phyloP scores from a whole-genome alignment of 2,113 vertebrate species.

The Pseudonaja textilis region DNA sequence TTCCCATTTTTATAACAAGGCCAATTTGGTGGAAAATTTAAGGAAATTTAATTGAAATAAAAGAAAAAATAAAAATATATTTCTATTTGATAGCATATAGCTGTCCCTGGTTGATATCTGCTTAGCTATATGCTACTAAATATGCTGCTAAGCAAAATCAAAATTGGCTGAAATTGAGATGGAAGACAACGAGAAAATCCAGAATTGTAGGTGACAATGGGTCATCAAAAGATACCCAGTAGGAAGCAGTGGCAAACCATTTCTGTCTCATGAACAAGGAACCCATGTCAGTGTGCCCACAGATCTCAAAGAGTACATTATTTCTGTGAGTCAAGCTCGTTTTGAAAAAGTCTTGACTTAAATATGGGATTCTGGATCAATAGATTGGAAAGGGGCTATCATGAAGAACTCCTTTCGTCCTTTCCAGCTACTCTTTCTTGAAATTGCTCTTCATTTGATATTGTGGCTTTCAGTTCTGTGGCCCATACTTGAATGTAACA shows the following conservation, averaged over 20 bases:
- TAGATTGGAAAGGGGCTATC: neutral
- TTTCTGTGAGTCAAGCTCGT: neutral
- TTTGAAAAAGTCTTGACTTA: neutral
- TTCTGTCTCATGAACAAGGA: neutral
- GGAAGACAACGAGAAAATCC: neutral
- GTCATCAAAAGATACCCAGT: neutral
- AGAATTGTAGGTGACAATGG: neutral
- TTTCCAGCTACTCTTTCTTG: neutral
- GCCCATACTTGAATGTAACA: neutral
- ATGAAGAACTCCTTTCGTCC: neutral
- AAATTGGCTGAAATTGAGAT: neutral
- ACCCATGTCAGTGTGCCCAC: neutral
- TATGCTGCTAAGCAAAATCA: neutral
- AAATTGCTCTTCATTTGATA: neutral
- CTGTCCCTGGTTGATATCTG: neutral
- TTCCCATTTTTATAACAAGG: neutral
- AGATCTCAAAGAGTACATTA: neutral
- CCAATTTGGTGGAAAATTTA: neutral
- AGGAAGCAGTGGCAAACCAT: neutral
- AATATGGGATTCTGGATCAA: neutral
- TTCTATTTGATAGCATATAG: neutral
- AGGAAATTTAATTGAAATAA: neutral
- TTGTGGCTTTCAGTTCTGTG: neutral
- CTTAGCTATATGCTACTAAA: neutral
- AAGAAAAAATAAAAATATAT: neutral